These are phyloP conservation scores for Malurus cyaneus DNA, from an alignment of 2,113 vertebrate genomes.

Conservation along the genomic window DNA sequence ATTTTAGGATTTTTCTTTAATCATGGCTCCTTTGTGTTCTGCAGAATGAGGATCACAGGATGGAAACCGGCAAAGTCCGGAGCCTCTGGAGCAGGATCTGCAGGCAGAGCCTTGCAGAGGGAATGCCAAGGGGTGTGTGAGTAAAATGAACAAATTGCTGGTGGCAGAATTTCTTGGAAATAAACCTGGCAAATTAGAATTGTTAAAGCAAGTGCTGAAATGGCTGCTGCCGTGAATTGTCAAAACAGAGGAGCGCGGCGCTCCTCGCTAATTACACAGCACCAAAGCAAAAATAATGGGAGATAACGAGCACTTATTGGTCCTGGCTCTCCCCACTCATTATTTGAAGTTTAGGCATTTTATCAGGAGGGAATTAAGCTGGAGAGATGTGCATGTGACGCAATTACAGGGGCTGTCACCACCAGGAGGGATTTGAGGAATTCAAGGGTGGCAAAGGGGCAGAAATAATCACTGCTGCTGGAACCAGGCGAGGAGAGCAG, in stretches of 20 bases:
- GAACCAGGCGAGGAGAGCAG: background rate
- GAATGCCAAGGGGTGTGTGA: constrained; percentile 7
- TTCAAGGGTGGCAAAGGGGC: background rate
- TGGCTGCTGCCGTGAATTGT: constrained; percentile 65
- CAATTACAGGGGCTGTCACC: background rate
- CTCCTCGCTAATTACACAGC: constrained; percentile 62
- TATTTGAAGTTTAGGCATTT: constrained; percentile 55
- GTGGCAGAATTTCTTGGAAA: constrained; percentile 56
- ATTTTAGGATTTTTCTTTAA: background rate
- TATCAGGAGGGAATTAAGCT: constrained; percentile 36
- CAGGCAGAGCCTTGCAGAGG: background rate
- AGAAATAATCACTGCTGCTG: background rate
- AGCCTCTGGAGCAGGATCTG: background rate
- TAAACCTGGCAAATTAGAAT: constrained; percentile 61
- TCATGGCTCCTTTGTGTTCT: background rate
- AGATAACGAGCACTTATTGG: constrained; percentile 66
- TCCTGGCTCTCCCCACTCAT: constrained; percentile 23
- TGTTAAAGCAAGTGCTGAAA: constrained; percentile 63
- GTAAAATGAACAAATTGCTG: constrained; percentile 58
- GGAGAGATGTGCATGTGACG: background rate
- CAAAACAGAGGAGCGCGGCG: constrained; percentile 60
- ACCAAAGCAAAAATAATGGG: constrained; percentile 70
- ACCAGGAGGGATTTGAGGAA: background rate
- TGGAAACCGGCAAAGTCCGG: background rate
- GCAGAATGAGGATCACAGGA: background rate